These are phyloP conservation scores for Ciconia nigra DNA, from an alignment of 2,797 vertebrate species.

Conservation along the genomic window DNA sequence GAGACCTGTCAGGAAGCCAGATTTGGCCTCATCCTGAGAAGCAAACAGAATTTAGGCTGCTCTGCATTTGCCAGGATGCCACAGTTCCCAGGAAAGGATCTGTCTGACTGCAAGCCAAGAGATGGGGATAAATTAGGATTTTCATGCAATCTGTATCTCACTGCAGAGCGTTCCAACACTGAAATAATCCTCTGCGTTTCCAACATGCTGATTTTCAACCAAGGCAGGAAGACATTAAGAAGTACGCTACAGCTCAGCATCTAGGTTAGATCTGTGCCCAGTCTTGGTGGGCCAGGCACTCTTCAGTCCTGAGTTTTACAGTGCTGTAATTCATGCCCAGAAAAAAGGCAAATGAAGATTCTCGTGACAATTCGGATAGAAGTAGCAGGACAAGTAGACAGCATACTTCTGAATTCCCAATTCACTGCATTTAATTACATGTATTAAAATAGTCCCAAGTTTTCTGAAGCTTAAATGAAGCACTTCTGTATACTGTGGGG, in stretches of 20 bases:
- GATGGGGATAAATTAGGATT: not conserved
- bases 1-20: not conserved
- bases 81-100: not conserved
- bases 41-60: not conserved
- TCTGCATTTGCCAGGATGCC: not conserved
- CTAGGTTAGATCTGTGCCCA: not conserved
- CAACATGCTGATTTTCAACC: not conserved
- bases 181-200: not conserved
- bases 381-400: not conserved
- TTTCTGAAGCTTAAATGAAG: slow-evolving; percentile 12
- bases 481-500: not conserved
- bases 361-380: not conserved
- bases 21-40: not conserved
- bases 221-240: not conserved
- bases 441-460: not conserved
- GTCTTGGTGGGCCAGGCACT: accelerated
- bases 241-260: not conserved
- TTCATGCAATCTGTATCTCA: not conserved
- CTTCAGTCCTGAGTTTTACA: not conserved
- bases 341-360: not conserved
- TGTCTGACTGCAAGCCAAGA: not conserved
- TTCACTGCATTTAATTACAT: not conserved
- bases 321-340: not conserved
- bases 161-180: not conserved
- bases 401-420: not conserved